phyloP scores from a whole-genome alignment of 2,113 vertebrate species.

The Heloderma charlesbogerti region DNA sequence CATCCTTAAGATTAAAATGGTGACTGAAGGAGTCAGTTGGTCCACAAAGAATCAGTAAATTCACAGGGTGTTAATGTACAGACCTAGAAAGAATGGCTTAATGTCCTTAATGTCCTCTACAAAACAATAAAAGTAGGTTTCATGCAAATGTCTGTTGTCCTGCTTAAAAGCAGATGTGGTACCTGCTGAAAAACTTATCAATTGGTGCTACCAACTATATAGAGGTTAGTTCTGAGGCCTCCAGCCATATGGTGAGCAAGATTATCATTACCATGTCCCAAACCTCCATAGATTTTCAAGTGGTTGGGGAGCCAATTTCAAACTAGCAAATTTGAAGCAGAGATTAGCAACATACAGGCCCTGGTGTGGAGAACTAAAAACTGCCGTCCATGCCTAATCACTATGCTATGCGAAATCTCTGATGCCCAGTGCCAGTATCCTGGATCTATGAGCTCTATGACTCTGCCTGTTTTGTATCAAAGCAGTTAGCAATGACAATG shows the following conservation, averaged over 20 bases:
- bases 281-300: neutral
- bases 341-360: neutral
- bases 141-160: neutral
- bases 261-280: neutral
- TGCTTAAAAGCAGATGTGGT: neutral
- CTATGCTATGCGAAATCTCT: neutral
- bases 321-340: neutral
- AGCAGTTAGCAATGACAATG: neutral
- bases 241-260: too few species aligned
- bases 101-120: neutral
- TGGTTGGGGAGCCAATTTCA: neutral
- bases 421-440: neutral
- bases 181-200: neutral
- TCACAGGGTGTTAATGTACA: neutral
- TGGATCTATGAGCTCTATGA: neutral
- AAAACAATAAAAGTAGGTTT: neutral
- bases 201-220: neutral
- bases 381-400: neutral
- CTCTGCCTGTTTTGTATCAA: neutral
- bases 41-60: neutral
- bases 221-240: neutral
- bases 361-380: neutral
- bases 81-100: neutral
- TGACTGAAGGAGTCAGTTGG: neutral
- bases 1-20: neutral